Base-by-base conservation (phyloP, 2,797 vertebrate genomes). In the Vireo griseus region DNA sequence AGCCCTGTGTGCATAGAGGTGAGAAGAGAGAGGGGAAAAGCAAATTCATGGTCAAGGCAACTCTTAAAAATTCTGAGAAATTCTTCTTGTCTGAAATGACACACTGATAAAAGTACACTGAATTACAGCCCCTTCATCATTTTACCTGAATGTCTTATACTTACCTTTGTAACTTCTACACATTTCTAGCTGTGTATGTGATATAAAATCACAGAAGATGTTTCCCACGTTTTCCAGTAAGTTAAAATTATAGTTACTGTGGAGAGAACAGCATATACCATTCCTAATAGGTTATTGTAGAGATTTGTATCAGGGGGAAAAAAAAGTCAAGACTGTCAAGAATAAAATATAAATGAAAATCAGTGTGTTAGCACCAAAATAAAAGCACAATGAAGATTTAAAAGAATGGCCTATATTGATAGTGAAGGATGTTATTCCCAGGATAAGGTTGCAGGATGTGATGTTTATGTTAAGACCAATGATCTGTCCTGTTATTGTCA, bases 1-100 rank as follows among this genome's bases (percentile, higher is more conserved):
- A 63, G 40, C 3, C 19, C 26, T 68, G 29, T 0, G 1, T 78
- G 37, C 58, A 48, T 0, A 1, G 4, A 68, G 2, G 4, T 14
- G 12, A n/a, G 4, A 86, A 50, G 28, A 73, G 2, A 54, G 6
- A 4, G 6, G 5, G 2, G 37, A 3, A 28, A 21, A 74, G 17
- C 8, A 67, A 85, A 66, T 48, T 63, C 17, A 39, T 10, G 2
- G 8, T 31, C 11, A 61, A 50, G 11, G 47, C 37, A 69, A 45
- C 11, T 35, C 10, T 37, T 75, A 47, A 93, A 86, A 93, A 62
- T 4, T n/a, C 44, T n/a, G 18, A 37, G 3, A 75, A 81, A 63
- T 63, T 48, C 16, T 57, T 81, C 48, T 37, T 42, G 45, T 3
- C 5, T 29, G 5, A 93, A 93, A 65, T 51, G 0, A 65, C 6